Evolutionary conservation across 35 echinoderm and acorn worm species (phyloP).

Genomic region (Anneissia japonica): DNA sequence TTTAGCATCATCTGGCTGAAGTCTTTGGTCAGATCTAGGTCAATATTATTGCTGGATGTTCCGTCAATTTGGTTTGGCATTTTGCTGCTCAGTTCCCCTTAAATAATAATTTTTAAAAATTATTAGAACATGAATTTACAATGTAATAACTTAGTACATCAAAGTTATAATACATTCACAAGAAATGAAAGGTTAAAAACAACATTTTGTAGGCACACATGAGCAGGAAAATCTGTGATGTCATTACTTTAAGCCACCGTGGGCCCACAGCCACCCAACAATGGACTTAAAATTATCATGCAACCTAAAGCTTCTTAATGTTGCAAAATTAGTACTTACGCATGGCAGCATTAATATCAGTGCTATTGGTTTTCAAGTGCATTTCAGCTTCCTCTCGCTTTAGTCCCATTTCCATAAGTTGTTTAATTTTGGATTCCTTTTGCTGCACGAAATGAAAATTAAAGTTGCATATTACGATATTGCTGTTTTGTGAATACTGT

Average conservation of each 20-base stretch:
- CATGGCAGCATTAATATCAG: constrained; percentile 69
- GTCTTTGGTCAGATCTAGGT: not conserved
- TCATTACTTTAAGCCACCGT: no score
- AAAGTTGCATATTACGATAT: not conserved
- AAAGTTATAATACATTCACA: no score
- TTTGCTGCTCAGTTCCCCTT: not conserved
- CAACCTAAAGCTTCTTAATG: no score
- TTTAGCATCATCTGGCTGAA: constrained; percentile 35
- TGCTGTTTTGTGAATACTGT: no score
- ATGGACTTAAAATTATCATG: no score
- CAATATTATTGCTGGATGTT: not conserved
- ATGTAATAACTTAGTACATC: no score
- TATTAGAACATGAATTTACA: no score
- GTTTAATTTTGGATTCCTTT: constrained; percentile 40
- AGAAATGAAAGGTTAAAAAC: no score
- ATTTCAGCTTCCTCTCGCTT: constrained; percentile 78
- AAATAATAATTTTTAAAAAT: not conserved
- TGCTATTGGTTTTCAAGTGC: constrained; percentile 72
- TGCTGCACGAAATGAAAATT: not conserved
- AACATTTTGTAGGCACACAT: no score
- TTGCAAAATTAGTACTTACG: no score
- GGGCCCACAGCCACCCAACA: no score
- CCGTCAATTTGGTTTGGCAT: not conserved
- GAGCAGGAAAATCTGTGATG: no score
- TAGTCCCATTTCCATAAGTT: constrained; percentile 76